These are phyloP conservation scores for Resseliella maxima DNA, from an alignment of 2,888 invertebrate genomes.

Conservation along the genomic window DNA sequence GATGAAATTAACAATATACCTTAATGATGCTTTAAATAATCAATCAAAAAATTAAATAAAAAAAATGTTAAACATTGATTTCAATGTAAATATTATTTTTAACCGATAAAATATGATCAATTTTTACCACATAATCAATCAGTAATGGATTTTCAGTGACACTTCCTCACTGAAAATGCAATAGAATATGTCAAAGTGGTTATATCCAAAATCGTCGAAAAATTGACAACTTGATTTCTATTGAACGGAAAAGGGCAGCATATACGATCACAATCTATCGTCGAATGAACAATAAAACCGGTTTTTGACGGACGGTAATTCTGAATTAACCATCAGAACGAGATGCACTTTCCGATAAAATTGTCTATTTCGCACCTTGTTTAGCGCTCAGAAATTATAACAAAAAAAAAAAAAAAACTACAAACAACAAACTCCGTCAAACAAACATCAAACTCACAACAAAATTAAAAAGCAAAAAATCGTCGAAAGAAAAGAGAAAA, in stretches of 20 bases:
- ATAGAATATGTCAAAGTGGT: slow-evolving; percentile 46
- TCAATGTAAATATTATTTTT: too few species aligned
- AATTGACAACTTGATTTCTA: slow-evolving; percentile 36
- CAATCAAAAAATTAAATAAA: too few species aligned
- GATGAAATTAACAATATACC: too few species aligned
- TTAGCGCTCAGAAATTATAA: too few species aligned
- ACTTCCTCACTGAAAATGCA: slow-evolving; percentile 14
- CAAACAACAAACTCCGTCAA: slow-evolving; percentile 36
- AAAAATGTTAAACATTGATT: too few species aligned
- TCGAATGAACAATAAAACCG: not conserved
- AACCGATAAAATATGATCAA: not conserved
- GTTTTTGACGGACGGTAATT: not conserved
- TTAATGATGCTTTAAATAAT: too few species aligned
- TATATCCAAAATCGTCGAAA: slow-evolving; percentile 5
- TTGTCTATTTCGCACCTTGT: slow-evolving; percentile 19
- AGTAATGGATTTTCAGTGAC: not conserved
- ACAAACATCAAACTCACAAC: not conserved
- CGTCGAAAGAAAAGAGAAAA: not conserved
- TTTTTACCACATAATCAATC: slow-evolving; percentile 15
- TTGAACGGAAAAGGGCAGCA: not conserved
- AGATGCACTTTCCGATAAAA: slow-evolving; percentile 36
- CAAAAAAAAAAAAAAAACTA: not conserved
- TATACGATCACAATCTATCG: not conserved
- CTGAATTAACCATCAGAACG: slow-evolving; percentile 20
- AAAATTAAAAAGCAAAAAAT: slow-evolving; percentile 20